A percentile compares a stretch with the other conserved stretches of the same genome.
Conservation (phyloP, 2,888 invertebrate genomes). For the Leucophenga montana region DNA sequence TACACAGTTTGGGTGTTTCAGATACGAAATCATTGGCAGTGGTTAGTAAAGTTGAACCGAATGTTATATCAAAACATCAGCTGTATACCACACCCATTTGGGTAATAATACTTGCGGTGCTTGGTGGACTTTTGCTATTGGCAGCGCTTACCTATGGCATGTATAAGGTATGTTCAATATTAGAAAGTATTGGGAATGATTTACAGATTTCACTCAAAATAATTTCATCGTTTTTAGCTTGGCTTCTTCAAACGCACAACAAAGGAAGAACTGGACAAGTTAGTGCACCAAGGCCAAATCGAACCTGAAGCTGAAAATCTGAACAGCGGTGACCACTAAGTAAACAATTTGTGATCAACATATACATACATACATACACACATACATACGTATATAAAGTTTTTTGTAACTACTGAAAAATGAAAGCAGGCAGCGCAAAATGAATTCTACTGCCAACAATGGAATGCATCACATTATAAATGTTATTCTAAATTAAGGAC, state of each 20-base stretch:
- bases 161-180: slow-evolving; percentile 61
- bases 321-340: slow-evolving; percentile 55
- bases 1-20: slow-evolving; percentile 63
- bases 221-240: slow-evolving; percentile 54
- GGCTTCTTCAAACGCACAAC: slow-evolving; percentile 75
- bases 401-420: too few species aligned
- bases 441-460: not conserved
- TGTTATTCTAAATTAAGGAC: slow-evolving; percentile 3
- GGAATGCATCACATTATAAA: slow-evolving; percentile 11
- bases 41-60: slow-evolving; percentile 67
- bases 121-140: slow-evolving; percentile 73
- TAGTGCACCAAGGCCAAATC: slow-evolving; percentile 64
- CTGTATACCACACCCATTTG: slow-evolving; percentile 69
- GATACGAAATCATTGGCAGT: slow-evolving; percentile 54
- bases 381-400: not conserved
- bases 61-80: slow-evolving; percentile 72
- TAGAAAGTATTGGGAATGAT: not conserved
- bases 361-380: not conserved
- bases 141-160: slow-evolving; percentile 71
- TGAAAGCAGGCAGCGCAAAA: not conserved
- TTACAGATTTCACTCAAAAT: not conserved
- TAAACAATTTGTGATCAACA: slow-evolving; percentile 10
- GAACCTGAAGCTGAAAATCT: slow-evolving; percentile 68
- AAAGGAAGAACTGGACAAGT: slow-evolving; percentile 74
- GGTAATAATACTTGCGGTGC: slow-evolving; percentile 73